Evolutionary conservation across 2,797 vertebrate genomes (phyloP).

Genomic region (Chlorospingus semifuscus): DNA sequence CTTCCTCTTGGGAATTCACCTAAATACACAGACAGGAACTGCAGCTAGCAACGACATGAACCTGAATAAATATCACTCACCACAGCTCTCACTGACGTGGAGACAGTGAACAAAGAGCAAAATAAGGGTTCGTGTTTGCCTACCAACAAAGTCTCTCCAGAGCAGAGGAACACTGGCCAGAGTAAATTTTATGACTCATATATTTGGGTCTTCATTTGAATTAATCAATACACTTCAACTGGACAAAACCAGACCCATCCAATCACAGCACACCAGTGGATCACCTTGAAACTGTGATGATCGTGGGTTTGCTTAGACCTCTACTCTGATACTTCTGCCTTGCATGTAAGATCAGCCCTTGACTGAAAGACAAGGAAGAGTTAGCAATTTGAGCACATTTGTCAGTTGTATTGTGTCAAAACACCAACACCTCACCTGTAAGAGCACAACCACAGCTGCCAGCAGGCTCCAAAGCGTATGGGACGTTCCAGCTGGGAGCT

Average conservation of each 20-base stretch:
- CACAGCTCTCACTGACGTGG: not conserved
- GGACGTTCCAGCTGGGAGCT: not conserved
- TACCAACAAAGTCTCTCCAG: not conserved
- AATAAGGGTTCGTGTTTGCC: not conserved
- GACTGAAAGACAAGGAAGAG: not conserved
- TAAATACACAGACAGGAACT: not conserved
- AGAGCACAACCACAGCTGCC: rapidly evolving
- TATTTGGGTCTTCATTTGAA: not conserved
- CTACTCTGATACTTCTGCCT: not conserved
- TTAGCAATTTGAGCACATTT: not conserved
- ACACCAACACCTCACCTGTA: not conserved
- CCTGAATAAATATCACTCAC: not conserved
- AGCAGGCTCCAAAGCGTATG: not conserved
- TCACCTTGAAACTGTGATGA: not conserved
- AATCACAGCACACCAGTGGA: not conserved
- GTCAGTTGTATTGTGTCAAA: rapidly evolving
- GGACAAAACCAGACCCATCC: not conserved
- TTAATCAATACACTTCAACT: not conserved
- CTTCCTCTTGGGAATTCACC: not conserved
- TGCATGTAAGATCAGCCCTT: not conserved
- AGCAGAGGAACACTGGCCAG: not conserved
- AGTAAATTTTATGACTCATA: not conserved
- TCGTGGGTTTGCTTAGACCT: not conserved
- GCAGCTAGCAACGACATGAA: not conserved
- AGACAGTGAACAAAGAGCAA: not conserved